Conservation (phyloP, 2,113 vertebrate genomes). For the Labeo catla region DNA sequence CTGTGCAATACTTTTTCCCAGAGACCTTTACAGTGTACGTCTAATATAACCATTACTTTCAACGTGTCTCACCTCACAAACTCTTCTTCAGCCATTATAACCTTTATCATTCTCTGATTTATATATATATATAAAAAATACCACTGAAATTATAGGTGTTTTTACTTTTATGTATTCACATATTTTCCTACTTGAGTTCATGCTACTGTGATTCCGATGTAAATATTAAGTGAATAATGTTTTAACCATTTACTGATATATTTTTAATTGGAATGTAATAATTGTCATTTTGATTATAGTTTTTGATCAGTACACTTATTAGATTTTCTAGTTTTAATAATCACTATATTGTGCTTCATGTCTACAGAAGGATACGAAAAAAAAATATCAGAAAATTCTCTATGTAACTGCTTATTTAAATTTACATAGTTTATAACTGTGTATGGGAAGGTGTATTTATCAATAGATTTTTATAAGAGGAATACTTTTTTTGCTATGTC, state of each 20-base stretch:
- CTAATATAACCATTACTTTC: conserved; percentile 9
- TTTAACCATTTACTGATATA: conserved; percentile 99
- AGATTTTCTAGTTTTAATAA: conserved; percentile 99
- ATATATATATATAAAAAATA: conserved; percentile 87
- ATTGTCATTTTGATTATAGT: conserved; percentile 99
- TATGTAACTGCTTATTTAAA: conserved; percentile 98
- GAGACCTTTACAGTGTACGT: conserved; percentile 88
- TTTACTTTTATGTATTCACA: conserved; percentile 98
- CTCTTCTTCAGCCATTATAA: conserved; percentile 24
- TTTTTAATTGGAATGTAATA: conserved; percentile 99
- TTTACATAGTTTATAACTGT: conserved; percentile 99
- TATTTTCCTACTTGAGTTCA: conserved; percentile 99
- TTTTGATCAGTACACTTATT: conserved; percentile 97
- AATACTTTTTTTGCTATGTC: conserved; percentile 98
- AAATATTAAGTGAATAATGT: conserved; percentile 99
- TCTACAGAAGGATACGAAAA: conserved; percentile 94
- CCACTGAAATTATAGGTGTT: conserved; percentile 90
- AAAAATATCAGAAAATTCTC: conserved; percentile 85
- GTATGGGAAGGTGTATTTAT: conserved; percentile 99
- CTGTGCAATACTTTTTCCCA: conserved; percentile 99
- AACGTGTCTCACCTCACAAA: conserved; percentile 21
- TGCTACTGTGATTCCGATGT: conserved; percentile 99
- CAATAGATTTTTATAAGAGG: conserved; percentile 98
- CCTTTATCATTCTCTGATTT: conserved; percentile 96
- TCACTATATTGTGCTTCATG: conserved; percentile 96